A percentile compares a stretch with the other conserved stretches of the same genome.
These are phyloP conservation scores for Drosophila lutescens DNA, from an alignment of 2,888 invertebrate genomes.

Conservation along the genomic window DNA sequence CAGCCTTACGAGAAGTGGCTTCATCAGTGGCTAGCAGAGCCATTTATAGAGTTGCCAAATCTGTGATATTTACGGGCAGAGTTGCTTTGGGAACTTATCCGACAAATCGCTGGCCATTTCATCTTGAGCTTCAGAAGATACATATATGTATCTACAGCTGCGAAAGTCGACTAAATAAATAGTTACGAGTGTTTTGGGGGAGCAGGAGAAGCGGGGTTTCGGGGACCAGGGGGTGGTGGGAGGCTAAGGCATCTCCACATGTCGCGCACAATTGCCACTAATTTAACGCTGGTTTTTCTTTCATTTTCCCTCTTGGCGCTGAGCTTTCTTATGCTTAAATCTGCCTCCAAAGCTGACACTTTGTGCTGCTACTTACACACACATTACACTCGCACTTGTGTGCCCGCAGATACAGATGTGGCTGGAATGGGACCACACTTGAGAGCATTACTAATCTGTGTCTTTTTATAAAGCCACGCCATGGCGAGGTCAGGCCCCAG, in stretches of 20 bases:
- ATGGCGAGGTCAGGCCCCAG: slow-evolving; percentile 72
- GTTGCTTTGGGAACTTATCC: slow-evolving; percentile 23
- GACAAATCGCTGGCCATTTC: slow-evolving; percentile 73
- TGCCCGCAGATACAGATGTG: slow-evolving; percentile 17
- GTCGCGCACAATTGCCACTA: slow-evolving; percentile 79
- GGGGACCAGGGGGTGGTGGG: slow-evolving; percentile 8
- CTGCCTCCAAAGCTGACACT: slow-evolving; percentile 79
- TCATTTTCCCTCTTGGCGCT: slow-evolving; percentile 31
- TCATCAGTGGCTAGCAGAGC: slow-evolving; percentile 18
- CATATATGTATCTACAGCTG: slow-evolving; percentile 43
- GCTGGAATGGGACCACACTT: slow-evolving; percentile 41
- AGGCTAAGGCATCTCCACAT: slow-evolving; percentile 49
- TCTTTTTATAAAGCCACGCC: slow-evolving; percentile 75
- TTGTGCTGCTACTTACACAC: slow-evolving; percentile 76
- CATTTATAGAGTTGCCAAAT: slow-evolving; percentile 26
- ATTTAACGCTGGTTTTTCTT: slow-evolving; percentile 72
- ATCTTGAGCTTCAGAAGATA: slow-evolving; percentile 47
- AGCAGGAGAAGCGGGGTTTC: background rate
- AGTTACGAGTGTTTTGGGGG: slow-evolving; percentile 55
- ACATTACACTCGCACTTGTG: slow-evolving; percentile 57
- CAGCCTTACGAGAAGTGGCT: slow-evolving; percentile 6
- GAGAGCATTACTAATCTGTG: slow-evolving; percentile 79
- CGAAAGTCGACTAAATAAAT: slow-evolving; percentile 65
- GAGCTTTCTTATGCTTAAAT: slow-evolving; percentile 71
- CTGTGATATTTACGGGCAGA: slow-evolving; percentile 13